Base-by-base conservation (phyloP, 2,113 vertebrate species). In the Phalacrocorax pelagicus region DNA sequence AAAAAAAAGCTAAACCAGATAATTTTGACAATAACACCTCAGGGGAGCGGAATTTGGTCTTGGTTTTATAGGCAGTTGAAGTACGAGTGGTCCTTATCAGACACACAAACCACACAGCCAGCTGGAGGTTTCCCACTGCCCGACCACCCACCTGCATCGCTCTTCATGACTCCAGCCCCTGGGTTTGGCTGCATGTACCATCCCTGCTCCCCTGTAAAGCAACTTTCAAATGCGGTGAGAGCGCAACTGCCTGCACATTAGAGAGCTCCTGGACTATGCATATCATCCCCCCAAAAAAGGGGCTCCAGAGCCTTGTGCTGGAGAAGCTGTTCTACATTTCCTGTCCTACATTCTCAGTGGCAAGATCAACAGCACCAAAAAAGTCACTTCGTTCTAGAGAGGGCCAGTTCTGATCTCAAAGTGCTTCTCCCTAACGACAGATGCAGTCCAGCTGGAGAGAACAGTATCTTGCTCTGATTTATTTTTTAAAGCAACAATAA, bases 41-140 rank as follows among this genome's bases (percentile, higher is more conserved):
- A 51, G 3, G 4, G 38, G 47, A 55, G 27, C 34, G 26, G 29
- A 47, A 36, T 23, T 24, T 42, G n/a, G 15, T 52, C 29, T 73
- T 4, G 1, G 29, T 52, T 79, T 51, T 44, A 30, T 3, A 74
- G 16, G 49, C 6, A 20, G 29, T 24, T 10, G 27, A 63, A 44
- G 32, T 10, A 2, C 2, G 2, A 54, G 21, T 12, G 49, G 32
- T 40, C 44, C 34, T 71, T 26, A 21, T 5, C 32, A 22, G 55
- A 23, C 5, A 19, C 17, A 52, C 36, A 46, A 57, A 12, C 12
- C n/a, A 36, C 8, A 15, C 8, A 49, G 46, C 8, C 42, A 30
- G 1, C 16, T 1, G 2, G 40, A 15, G 34, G 27, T 12, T 32
- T 49, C 49, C 49, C 29, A 20, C n/a, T 2, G 4, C 19, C 27